A percentile compares a stretch with the other conserved stretches of the same genome.
Evolutionary conservation across 2,888 invertebrate genomes (phyloP).

Genomic region (Celastrina argiolus): DNA sequence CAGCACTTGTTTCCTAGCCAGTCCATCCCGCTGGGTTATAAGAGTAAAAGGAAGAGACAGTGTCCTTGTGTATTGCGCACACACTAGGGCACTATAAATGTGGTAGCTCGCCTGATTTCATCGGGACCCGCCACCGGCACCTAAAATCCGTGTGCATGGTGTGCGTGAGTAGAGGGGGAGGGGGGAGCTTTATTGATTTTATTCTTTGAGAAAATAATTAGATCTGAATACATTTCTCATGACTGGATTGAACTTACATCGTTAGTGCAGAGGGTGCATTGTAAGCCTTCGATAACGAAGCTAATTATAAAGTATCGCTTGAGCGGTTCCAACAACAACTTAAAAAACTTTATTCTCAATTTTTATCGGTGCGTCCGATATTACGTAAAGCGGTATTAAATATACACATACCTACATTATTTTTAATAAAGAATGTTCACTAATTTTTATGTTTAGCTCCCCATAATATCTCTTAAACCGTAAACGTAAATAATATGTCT

Average conservation of each 20-base stretch:
- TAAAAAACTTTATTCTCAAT: not conserved
- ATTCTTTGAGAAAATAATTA: not conserved
- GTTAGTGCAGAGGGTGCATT: not conserved
- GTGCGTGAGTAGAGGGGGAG: no score
- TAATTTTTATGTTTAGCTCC: no score
- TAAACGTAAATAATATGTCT: no score
- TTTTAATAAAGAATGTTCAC: no score
- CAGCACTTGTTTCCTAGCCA: not conserved
- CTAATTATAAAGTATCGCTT: slow-evolving; percentile 2
- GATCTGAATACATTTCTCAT: not conserved
- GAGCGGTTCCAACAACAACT: not conserved
- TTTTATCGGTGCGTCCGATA: not conserved
- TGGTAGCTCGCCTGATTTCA: no score
- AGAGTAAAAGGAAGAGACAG: not conserved
- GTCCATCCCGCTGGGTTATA: no score
- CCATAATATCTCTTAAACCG: no score
- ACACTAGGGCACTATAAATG: no score
- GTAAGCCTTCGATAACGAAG: slow-evolving; percentile 4
- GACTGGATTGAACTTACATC: not conserved
- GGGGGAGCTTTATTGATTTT: no score
- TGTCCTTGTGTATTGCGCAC: not conserved
- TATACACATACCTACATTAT: no score
- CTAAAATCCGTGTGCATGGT: no score
- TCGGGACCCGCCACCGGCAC: no score
- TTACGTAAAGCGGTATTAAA: not conserved